phyloP scores from a whole-genome alignment of 2,113 vertebrate species.

The Ploceus nigricollis region DNA sequence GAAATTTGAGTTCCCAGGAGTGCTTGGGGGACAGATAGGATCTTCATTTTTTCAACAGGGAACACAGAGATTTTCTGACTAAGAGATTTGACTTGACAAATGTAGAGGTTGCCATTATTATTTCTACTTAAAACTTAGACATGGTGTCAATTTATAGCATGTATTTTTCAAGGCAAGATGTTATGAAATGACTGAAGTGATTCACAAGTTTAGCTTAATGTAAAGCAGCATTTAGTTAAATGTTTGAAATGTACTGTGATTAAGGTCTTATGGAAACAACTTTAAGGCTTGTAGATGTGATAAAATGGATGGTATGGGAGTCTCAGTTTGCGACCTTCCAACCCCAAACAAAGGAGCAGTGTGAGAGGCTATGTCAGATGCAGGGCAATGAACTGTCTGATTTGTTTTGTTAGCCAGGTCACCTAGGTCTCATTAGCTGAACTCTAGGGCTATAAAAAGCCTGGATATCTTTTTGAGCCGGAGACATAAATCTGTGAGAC shows the following conservation, averaged over 20 bases:
- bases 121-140: neutral
- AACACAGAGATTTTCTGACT: neutral
- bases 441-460: neutral
- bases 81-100: constrained; percentile 21
- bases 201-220: neutral
- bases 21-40: neutral
- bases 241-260: neutral
- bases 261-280: neutral
- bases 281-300: neutral
- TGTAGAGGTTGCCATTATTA: constrained; percentile 7
- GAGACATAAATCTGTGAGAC: neutral
- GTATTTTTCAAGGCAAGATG: neutral
- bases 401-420: neutral
- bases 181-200: neutral
- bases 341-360: neutral
- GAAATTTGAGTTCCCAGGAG: neutral
- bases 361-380: neutral
- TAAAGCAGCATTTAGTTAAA: neutral
- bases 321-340: neutral
- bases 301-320: neutral
- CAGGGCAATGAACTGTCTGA: neutral
- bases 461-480: neutral
- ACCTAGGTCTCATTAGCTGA: neutral
- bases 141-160: neutral
- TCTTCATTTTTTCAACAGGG: neutral